Evolutionary conservation across 2,888 invertebrate species (phyloP).

Genomic region (Plagiodera versicolora): DNA sequence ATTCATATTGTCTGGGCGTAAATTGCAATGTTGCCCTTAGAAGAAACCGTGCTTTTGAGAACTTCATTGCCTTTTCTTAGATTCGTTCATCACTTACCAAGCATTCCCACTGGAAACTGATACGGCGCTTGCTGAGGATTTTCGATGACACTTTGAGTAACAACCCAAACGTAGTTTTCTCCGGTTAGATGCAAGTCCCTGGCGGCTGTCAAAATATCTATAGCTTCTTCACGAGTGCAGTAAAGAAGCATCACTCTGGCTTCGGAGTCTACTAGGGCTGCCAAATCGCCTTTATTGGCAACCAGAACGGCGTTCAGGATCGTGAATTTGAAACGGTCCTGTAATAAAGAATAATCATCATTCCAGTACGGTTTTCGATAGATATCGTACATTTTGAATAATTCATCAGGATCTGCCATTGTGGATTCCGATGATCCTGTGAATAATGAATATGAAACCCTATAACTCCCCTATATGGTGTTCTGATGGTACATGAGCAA

Average conservation of each 20-base stretch:
- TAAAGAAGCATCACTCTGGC: constrained; percentile 91
- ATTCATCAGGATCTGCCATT: too few relatives aligned
- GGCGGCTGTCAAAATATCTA: constrained; percentile 77
- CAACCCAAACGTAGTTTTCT: constrained; percentile 96
- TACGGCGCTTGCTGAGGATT: constrained; percentile 72
- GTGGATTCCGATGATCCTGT: too few relatives aligned
- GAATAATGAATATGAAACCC: too few relatives aligned
- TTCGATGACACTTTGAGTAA: constrained; percentile 90
- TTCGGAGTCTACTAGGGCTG: constrained; percentile 84
- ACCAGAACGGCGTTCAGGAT: constrained; percentile 85
- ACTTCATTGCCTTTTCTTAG: too few relatives aligned
- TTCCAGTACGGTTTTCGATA: too few relatives aligned
- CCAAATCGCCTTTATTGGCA: constrained; percentile 74
- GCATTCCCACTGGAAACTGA: constrained; percentile 89
- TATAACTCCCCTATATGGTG: too few relatives aligned
- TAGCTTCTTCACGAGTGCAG: constrained; percentile 86
- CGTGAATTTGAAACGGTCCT: constrained; percentile 75
- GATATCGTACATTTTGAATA: too few relatives aligned
- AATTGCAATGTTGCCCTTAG: too few relatives aligned
- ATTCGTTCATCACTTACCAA: constrained; percentile 77
- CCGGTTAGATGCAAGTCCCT: constrained; percentile 77
- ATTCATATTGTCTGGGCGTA: too few relatives aligned
- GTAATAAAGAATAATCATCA: too few relatives aligned
- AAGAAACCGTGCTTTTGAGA: too few relatives aligned
- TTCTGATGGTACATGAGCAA: too few relatives aligned